Conservation (phyloP, 2,797 vertebrate species). For the Phrynocephalus vlangalii region DNA sequence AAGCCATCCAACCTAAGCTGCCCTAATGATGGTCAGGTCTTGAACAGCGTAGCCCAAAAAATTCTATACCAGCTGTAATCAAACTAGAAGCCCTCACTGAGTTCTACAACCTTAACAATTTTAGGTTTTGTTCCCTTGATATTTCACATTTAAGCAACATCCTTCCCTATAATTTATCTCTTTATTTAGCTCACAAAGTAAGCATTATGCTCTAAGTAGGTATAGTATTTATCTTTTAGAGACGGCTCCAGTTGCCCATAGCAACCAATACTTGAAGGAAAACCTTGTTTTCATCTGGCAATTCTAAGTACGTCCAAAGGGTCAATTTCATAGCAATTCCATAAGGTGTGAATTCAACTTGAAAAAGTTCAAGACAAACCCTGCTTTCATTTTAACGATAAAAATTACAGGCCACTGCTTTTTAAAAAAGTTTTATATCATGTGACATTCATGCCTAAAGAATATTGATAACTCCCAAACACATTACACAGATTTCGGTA, state of each 20-base stretch:
- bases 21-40: not conserved
- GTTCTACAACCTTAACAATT: conserved; percentile 59
- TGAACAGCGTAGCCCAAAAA: not conserved
- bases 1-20: conserved; percentile 5
- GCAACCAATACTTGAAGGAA: conserved; percentile 80
- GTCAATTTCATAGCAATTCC: conserved; percentile 72
- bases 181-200: conserved; percentile 83
- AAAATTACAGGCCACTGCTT: conserved; percentile 35
- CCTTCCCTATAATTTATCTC: conserved; percentile 78
- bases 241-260: conserved; percentile 76
- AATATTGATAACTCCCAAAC: not conserved
- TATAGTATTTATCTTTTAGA: conserved; percentile 81
- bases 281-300: conserved; percentile 78
- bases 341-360: conserved; percentile 67
- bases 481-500: not conserved
- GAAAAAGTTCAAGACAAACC: conserved; percentile 61
- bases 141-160: conserved; percentile 75
- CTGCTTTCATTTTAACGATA: conserved; percentile 64
- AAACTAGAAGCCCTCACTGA: conserved; percentile 54
- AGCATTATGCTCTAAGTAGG: conserved; percentile 80
- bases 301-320: conserved; percentile 74
- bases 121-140: conserved; percentile 61
- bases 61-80: conserved; percentile 37
- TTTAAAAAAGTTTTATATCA: conserved; percentile 43
- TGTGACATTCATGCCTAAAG: conserved; percentile 1